These are phyloP conservation scores for Campoletis sonorensis DNA, from an alignment of 1,140 invertebrate species.

Conservation along the genomic window DNA sequence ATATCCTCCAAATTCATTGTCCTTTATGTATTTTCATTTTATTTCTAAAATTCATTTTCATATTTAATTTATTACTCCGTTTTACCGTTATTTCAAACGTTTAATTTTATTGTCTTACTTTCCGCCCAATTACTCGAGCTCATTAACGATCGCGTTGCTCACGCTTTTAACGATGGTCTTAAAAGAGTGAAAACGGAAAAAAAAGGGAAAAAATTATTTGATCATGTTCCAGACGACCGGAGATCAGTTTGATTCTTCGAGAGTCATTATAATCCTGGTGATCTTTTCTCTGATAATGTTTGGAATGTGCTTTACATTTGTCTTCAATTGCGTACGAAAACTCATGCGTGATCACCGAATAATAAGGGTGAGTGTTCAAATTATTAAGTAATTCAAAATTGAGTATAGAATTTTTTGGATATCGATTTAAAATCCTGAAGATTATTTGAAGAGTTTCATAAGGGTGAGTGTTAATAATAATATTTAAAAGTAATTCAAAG, in stretches of 20 bases:
- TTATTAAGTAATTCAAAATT: neutral
- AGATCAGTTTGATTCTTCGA: constrained; percentile 78
- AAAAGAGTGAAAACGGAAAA: no score
- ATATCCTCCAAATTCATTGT: no score
- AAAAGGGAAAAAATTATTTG: constrained; percentile 4
- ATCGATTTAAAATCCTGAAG: neutral
- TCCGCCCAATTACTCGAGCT: no score
- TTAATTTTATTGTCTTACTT: no score
- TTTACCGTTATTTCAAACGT: no score
- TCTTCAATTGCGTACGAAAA: constrained; percentile 91
- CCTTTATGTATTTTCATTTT: no score
- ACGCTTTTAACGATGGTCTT: no score
- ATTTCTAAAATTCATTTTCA: no score
- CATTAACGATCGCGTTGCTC: no score
- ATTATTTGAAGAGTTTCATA: constrained; percentile 14
- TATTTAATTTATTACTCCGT: no score
- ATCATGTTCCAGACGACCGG: constrained; percentile 76
- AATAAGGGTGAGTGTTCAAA: constrained; percentile 82
- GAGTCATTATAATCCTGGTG: constrained; percentile 92
- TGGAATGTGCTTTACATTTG: constrained; percentile 90
- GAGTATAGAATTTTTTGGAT: neutral
- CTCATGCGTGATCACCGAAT: constrained; percentile 89
- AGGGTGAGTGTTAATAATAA: no score
- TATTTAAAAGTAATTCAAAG: neutral
- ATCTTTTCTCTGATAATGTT: constrained; percentile 91